These are phyloP conservation scores for Blastobasis adustella DNA, from an alignment of 2,888 invertebrate genomes.

Conservation along the genomic window DNA sequence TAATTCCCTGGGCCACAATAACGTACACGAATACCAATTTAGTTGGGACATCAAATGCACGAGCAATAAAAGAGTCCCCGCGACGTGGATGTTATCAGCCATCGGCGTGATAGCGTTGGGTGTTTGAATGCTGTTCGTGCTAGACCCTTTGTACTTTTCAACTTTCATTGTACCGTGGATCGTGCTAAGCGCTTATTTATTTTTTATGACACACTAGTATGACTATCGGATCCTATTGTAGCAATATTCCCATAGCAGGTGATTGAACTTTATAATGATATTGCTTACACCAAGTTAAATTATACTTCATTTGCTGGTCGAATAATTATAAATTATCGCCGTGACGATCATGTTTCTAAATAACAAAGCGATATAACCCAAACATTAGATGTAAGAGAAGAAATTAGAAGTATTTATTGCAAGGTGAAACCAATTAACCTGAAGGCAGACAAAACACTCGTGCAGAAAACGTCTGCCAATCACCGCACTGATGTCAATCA, in stretches of 20 bases:
- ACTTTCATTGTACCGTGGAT: background rate
- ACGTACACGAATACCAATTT: slow-evolving; percentile 60
- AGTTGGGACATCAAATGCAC: slow-evolving; percentile 43
- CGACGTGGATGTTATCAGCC: slow-evolving; percentile 42
- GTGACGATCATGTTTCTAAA: too few relatives aligned
- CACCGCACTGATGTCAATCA: slow-evolving; percentile 18
- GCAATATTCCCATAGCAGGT: too few relatives aligned
- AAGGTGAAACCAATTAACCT: slow-evolving; percentile 22
- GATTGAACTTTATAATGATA: too few relatives aligned
- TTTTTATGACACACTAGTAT: background rate
- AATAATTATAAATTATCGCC: too few relatives aligned
- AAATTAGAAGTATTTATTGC: slow-evolving; percentile 3
- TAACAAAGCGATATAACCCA: too few relatives aligned
- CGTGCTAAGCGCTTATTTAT: background rate
- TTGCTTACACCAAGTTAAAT: too few relatives aligned
- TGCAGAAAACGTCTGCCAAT: slow-evolving; percentile 19
- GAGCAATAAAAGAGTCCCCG: slow-evolving; percentile 38
- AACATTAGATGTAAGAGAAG: too few relatives aligned
- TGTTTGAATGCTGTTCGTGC: slow-evolving; percentile 28
- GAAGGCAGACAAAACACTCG: slow-evolving; percentile 27
- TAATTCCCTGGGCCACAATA: slow-evolving; percentile 68
- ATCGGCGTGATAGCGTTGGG: slow-evolving; percentile 32
- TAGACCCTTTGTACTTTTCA: slow-evolving; percentile 24
- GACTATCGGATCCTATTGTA: background rate
- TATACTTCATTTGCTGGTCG: too few relatives aligned